A percentile compares a stretch with the other conserved stretches of the same genome.
phyloP scores from a whole-genome alignment of 2,797 vertebrate species.

The Arrhamphus sclerolepis region DNA sequence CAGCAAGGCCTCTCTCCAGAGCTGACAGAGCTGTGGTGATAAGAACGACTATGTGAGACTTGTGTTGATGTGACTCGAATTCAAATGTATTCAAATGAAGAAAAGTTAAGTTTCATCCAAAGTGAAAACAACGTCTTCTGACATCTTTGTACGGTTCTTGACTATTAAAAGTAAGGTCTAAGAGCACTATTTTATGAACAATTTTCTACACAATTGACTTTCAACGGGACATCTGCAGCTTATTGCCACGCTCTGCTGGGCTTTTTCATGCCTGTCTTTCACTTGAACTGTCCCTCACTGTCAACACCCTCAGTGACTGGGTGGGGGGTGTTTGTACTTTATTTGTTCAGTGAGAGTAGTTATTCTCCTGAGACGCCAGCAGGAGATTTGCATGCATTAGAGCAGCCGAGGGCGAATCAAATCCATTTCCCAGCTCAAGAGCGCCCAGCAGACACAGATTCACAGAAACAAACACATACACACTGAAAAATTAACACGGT shows the following conservation, averaged over 20 bases:
- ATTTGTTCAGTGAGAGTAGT: constrained; percentile 64
- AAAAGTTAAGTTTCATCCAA: constrained; percentile 25
- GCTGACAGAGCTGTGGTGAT: constrained; percentile 1
- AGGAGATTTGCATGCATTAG: constrained; percentile 77
- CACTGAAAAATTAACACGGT: constrained; percentile 33
- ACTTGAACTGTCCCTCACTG: constrained; percentile 60
- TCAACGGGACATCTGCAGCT: constrained; percentile 42
- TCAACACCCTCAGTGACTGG: constrained; percentile 60
- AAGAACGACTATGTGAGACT: not conserved
- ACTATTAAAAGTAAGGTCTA: constrained; percentile 24
- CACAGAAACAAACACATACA: constrained; percentile 24
- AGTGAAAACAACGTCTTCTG: constrained; percentile 32
- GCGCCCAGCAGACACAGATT: constrained; percentile 14
- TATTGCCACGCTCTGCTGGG: constrained; percentile 44
- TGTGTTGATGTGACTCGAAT: constrained; percentile 19
- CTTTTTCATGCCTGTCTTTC: constrained; percentile 56
- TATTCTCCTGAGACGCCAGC: constrained; percentile 68
- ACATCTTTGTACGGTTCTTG: constrained; percentile 12
- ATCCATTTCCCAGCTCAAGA: constrained; percentile 67
- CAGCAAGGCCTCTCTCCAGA: not conserved
- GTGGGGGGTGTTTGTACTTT: constrained; percentile 55
- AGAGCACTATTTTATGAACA: constrained; percentile 23
- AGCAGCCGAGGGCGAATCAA: constrained; percentile 66
- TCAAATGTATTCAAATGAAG: constrained; percentile 49
- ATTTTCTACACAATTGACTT: constrained; percentile 51